Evolutionary conservation across 2,113 vertebrate species (phyloP).

Genomic region (Sphaerodactylus townsendi): DNA sequence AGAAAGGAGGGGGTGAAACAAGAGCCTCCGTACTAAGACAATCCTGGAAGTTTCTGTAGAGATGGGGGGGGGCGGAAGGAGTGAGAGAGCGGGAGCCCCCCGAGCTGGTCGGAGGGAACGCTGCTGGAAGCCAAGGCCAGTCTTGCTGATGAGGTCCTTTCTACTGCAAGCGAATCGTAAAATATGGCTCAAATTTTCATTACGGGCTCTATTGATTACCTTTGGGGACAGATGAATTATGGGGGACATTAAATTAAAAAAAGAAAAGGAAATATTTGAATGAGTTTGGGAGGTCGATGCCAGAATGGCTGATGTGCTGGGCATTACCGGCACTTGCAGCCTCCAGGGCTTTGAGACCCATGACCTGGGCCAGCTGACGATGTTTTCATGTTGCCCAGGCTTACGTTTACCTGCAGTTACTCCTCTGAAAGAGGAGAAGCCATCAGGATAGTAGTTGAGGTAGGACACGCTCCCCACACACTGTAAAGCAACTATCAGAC

Average conservation of each 20-base stretch:
- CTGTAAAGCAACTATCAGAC: too few species aligned
- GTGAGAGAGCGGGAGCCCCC: neutral
- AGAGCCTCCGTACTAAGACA: too few species aligned
- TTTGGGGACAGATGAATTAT: slow-evolving; percentile 99
- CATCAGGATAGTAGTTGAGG: neutral
- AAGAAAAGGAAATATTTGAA: slow-evolving; percentile 99
- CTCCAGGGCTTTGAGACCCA: neutral
- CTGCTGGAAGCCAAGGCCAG: slow-evolving; percentile 78
- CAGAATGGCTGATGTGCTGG: slow-evolving; percentile 79
- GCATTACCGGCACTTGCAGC: slow-evolving; percentile 70
- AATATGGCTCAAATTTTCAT: slow-evolving; percentile 99
- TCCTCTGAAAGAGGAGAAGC: neutral
- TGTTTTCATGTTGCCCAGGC: accelerated
- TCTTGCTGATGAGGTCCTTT: slow-evolving; percentile 95
- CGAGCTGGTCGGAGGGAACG: slow-evolving; percentile 45
- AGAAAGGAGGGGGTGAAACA: neutral
- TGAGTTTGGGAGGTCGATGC: slow-evolving; percentile 91
- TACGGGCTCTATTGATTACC: slow-evolving; percentile 99
- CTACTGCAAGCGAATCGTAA: slow-evolving; percentile 89
- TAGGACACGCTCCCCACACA: too few species aligned
- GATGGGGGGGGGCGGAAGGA: neutral
- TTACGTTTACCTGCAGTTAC: neutral
- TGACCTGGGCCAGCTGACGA: neutral
- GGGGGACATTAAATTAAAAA: slow-evolving; percentile 95
- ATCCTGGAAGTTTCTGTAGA: neutral